These are phyloP conservation scores for Trichopoda pennipes DNA, from an alignment of 2,888 invertebrate species.

Conservation along the genomic window DNA sequence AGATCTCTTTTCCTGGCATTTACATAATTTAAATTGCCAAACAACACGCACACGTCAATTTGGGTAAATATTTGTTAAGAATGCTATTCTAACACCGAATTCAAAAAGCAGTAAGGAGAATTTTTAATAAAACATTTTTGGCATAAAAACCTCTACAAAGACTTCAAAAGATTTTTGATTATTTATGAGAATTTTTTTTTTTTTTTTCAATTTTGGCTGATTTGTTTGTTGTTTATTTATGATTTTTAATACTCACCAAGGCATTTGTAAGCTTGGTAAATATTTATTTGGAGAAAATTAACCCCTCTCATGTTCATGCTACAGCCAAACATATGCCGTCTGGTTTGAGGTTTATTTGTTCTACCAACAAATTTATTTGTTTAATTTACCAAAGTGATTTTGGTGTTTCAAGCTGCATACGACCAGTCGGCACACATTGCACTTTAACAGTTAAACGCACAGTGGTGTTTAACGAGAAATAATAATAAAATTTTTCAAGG, in stretches of 20 bases:
- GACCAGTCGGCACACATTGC: neutral
- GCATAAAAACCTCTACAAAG: neutral
- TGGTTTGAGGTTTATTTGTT: neutral
- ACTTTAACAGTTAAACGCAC: conserved; percentile 17
- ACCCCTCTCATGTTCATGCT: neutral
- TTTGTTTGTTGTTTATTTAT: neutral
- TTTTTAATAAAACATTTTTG: neutral
- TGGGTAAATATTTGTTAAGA: neutral
- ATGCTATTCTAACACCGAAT: neutral
- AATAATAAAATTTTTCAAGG: neutral
- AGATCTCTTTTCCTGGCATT: conserved; percentile 1
- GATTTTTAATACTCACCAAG: neutral
- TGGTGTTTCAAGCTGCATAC: conserved; percentile 16
- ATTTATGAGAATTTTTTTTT: conserved; percentile 13
- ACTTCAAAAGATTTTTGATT: neutral
- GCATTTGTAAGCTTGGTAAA: conserved; percentile 20
- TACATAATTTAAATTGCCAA: conserved; percentile 25
- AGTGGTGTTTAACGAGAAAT: neutral
- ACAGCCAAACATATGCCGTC: neutral
- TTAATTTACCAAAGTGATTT: conserved; percentile 55
- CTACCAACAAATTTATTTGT: conserved; percentile 28
- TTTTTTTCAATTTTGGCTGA: neutral
- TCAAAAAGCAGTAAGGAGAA: neutral
- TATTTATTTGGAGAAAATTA: conserved; percentile 21
- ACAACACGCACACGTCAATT: conserved; percentile 39